Evolutionary conservation across 1,140 invertebrate species (phyloP), one percentile per base, ranked within the genome.

Genomic region (Pachyrhynchus sulphureomaculatus): DNA sequence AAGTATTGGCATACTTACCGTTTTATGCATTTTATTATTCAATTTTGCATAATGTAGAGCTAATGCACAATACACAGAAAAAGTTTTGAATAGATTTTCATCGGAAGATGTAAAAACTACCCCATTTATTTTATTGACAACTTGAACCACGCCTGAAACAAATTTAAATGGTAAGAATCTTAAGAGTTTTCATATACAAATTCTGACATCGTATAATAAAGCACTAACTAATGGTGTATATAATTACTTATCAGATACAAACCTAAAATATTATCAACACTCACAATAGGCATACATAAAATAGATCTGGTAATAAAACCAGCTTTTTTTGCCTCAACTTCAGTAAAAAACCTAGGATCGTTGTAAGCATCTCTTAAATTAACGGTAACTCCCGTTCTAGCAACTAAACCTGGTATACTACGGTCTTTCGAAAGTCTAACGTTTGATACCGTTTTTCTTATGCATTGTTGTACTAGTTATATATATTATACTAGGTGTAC

Each of bases 231-330:
- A n/a, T n/a, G n/a, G n/a, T n/a, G n/a, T n/a, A n/a, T n/a, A n/a
- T n/a, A n/a, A n/a, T n/a, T n/a, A n/a, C n/a, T n/a, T n/a, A n/a
- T n/a, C n/a, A n/a, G n/a, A 15, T 20, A 15, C 33, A 72, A 65
- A 80, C 82, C 82, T 58, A 83, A 77, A 59, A 82, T 77, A 13
- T 76, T 76, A 24, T 76, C 69, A 41, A 79, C 78, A 45, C 80
- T 78, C 26, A 76, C 65, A 20, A 84, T 79, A 3, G 82, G 82
- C 39, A 79, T 76, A 20, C 77, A 80, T 2, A 84, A 62, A 8
- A 79, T 78, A 4, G 80, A 78, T 51, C 80, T 73, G 0, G 80
- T 80, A 2, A 82, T 79, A 2, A 75, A 77, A 2, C 80, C 79
- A 0, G 78, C 78, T 4, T 77, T 76, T 3, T 74, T 69, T n/a